A percentile compares a stretch with the other conserved stretches of the same genome.
These are phyloP conservation scores for Drosophila gaucha DNA, from an alignment of 2,888 invertebrate species.

Conservation along the genomic window DNA sequence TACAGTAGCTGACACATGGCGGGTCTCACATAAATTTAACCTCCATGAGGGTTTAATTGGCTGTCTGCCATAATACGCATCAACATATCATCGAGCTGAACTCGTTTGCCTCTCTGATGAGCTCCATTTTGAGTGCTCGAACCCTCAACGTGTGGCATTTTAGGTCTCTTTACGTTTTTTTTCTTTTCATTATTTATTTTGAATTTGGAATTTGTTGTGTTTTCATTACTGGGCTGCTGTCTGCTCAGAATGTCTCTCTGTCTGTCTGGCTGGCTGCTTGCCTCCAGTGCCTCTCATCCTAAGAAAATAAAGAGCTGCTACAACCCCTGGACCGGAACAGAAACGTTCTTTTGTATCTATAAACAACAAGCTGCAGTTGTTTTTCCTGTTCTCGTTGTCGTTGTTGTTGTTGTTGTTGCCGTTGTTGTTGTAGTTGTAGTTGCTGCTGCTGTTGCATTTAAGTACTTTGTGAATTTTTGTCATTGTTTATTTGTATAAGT, in stretches of 20 bases:
- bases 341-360: slow-evolving; percentile 42
- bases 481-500: slow-evolving; percentile 76
- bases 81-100: slow-evolving; percentile 46
- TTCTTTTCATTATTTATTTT: slow-evolving; percentile 68
- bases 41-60: slow-evolving; percentile 71
- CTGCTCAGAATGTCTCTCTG: too few relatives aligned
- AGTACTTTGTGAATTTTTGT: slow-evolving; percentile 75
- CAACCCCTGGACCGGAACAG: slow-evolving; percentile 56
- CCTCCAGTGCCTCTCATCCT: slow-evolving; percentile 42
- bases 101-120: slow-evolving; percentile 51
- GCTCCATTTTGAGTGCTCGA: slow-evolving; percentile 42
- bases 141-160: slow-evolving; percentile 57
- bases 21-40: slow-evolving; percentile 69
- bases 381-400: slow-evolving; percentile 28
- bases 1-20: slow-evolving; percentile 57
- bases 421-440: slow-evolving; percentile 27
- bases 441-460: slow-evolving; percentile 60
- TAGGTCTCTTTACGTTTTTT: slow-evolving; percentile 21
- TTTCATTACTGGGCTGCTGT: slow-evolving; percentile 63
- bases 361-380: slow-evolving; percentile 70
- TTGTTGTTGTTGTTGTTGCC: slow-evolving; percentile 31
- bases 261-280: slow-evolving; percentile 31
- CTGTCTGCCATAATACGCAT: slow-evolving; percentile 65
- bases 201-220: slow-evolving; percentile 68
- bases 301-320: slow-evolving; percentile 54